A percentile compares a stretch with the other conserved stretches of the same genome.
Evolutionary conservation across 2,888 invertebrate species (phyloP).

Genomic region (Tetragonula carbonaria): DNA sequence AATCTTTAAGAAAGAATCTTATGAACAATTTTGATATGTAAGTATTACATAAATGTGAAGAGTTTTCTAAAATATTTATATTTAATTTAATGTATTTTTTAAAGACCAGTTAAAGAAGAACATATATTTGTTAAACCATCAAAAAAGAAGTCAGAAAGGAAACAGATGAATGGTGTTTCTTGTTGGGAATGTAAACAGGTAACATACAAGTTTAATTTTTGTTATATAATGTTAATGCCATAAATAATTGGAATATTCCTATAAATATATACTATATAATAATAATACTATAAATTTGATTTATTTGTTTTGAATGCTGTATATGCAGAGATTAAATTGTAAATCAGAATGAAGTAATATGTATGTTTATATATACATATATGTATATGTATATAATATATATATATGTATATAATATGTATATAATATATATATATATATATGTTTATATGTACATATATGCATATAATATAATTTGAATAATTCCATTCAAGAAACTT

Average conservation of each 20-base stretch:
- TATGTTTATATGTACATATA: background rate
- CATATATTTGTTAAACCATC: slow-evolving; percentile 72
- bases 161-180: slow-evolving; percentile 81
- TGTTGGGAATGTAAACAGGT: slow-evolving; percentile 83
- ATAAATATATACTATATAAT: no score
- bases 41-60: slow-evolving; percentile 14
- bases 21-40: slow-evolving; percentile 49
- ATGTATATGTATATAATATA: no score
- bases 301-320: slow-evolving; percentile 24
- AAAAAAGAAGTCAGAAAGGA: slow-evolving; percentile 80
- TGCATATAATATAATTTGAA: background rate
- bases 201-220: slow-evolving; percentile 41
- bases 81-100: slow-evolving; percentile 18
- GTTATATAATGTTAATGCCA: background rate
- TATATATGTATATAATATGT: background rate
- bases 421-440: background rate
- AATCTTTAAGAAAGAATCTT: slow-evolving; percentile 28
- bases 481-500: background rate
- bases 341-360: slow-evolving; percentile 28
- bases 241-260: background rate
- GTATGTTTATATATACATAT: background rate
- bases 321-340: slow-evolving; percentile 16
- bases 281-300: background rate
- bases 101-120: slow-evolving; percentile 28
- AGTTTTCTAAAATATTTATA: slow-evolving; percentile 12